Conservation (phyloP, 2,888 invertebrate species). For the Xestia xanthographa region DNA sequence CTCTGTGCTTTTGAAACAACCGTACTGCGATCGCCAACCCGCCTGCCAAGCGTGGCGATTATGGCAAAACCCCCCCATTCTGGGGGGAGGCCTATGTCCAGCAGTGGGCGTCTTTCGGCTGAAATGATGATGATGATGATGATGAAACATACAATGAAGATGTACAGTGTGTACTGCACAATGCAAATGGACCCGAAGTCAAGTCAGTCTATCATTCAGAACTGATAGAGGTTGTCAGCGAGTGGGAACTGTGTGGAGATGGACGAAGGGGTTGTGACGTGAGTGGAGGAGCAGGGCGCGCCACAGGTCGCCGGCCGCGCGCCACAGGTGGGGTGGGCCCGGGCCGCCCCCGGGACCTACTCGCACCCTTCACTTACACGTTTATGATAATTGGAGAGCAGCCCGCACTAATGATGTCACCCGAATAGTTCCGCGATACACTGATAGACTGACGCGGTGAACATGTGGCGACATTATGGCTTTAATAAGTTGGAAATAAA, state of each 20-base stretch:
- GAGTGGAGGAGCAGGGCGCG: constrained; percentile 55
- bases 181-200: neutral
- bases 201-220: constrained; percentile 1
- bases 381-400: constrained; percentile 51
- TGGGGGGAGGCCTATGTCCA: too few relatives aligned
- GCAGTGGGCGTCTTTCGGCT: too few relatives aligned
- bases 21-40: too few relatives aligned
- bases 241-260: neutral
- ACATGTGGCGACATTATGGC: neutral
- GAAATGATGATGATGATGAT: too few relatives aligned
- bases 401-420: constrained; percentile 56
- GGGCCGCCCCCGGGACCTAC: neutral
- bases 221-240: neutral
- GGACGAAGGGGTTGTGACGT: constrained; percentile 6
- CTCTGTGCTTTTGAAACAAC: too few relatives aligned
- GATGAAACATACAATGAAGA: neutral
- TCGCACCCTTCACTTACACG: constrained; percentile 40
- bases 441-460: constrained; percentile 24
- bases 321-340: constrained; percentile 70
- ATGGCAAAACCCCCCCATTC: too few relatives aligned
- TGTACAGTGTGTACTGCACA: neutral
- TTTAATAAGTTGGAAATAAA: constrained; percentile 13
- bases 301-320: constrained; percentile 71
- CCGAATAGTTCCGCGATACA: constrained; percentile 31
- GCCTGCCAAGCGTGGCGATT: too few relatives aligned